Percentiles rank a stretch among this genome's conserved stretches.
Conservation (phyloP, 2,888 invertebrate species). For the Platycheirus albimanus region DNA sequence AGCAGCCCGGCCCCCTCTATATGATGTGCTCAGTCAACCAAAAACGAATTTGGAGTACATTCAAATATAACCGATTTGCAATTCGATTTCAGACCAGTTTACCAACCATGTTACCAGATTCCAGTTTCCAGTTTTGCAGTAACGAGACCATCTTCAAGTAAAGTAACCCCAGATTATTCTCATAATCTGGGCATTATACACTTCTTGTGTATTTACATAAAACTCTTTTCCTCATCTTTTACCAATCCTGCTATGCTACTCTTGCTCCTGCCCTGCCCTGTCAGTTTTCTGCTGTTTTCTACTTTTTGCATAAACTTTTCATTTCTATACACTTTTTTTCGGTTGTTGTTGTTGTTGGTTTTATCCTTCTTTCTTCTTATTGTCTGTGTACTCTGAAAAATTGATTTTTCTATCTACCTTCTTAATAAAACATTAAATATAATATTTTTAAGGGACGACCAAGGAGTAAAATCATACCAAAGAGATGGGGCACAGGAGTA, state of each 20-base stretch:
- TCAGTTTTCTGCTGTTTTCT: background rate
- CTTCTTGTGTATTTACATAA: constrained; percentile 48
- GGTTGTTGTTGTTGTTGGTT: too few species aligned
- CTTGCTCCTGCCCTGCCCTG: background rate
- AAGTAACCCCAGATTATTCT: constrained; percentile 59
- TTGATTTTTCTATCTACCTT: constrained; percentile 32
- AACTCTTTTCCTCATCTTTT: constrained; percentile 50
- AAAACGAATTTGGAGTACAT: constrained; percentile 42
- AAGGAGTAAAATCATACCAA: too few species aligned
- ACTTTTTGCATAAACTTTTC: constrained; percentile 23
- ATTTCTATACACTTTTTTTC: background rate
- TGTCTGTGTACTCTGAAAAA: constrained; percentile 28
- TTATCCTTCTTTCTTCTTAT: too few species aligned
- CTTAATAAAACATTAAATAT: constrained; percentile 15
- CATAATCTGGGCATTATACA: constrained; percentile 66
- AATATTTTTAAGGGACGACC: constrained; percentile 22
- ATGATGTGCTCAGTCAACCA: constrained; percentile 27
- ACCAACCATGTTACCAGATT: constrained; percentile 28
- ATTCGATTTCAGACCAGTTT: constrained; percentile 45
- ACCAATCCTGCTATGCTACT: too few species aligned
- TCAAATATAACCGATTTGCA: constrained; percentile 49
- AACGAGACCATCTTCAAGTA: constrained; percentile 39
- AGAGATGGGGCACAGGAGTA: too few species aligned
- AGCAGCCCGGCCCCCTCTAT: too few species aligned
- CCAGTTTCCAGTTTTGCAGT: background rate